Evolutionary conservation across 1,140 invertebrate genomes (phyloP).

Genomic region (Eulimnadia texana): DNA sequence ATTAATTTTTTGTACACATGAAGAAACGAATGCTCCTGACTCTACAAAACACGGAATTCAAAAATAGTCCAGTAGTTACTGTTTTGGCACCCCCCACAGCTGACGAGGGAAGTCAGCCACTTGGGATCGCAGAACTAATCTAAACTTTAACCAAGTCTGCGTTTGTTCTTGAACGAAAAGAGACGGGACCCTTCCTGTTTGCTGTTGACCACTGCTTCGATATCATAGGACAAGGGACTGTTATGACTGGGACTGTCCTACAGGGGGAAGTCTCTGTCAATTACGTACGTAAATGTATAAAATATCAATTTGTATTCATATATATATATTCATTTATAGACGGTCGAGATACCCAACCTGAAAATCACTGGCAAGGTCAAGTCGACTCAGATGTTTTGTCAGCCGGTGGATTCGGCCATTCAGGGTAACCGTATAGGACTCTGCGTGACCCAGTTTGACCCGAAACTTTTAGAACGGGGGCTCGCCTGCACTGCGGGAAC

Average conservation of each 20-base stretch:
- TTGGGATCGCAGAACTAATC: slow-evolving; percentile 38
- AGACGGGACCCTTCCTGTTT: slow-evolving; percentile 42
- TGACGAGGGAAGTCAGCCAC: slow-evolving; percentile 23
- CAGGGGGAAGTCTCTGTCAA: slow-evolving; percentile 44
- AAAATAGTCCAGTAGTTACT: slow-evolving; percentile 36
- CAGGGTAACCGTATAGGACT: slow-evolving; percentile 56
- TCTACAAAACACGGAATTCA: slow-evolving; percentile 45
- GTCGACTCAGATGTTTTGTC: slow-evolving; percentile 57
- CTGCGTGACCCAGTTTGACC: slow-evolving; percentile 59
- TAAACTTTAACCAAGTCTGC: slow-evolving; percentile 31
- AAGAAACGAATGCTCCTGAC: slow-evolving; percentile 35
- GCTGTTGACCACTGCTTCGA: slow-evolving; percentile 65
- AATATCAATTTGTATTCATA: too few species aligned
- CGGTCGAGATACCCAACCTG: slow-evolving; percentile 46
- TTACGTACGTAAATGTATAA: too few species aligned
- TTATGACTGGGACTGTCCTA: slow-evolving; percentile 57
- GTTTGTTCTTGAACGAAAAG: slow-evolving; percentile 36
- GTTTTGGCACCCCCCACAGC: slow-evolving; percentile 41
- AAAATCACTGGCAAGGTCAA: slow-evolving; percentile 50
- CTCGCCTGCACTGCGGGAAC: slow-evolving; percentile 39
- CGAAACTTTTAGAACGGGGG: slow-evolving; percentile 50
- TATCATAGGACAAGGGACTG: slow-evolving; percentile 57
- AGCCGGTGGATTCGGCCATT: slow-evolving; percentile 39
- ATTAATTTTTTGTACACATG: slow-evolving; percentile 28
- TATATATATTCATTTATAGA: slow-evolving; percentile 26